Base-by-base conservation (phyloP, 2,888 invertebrate genomes). In the Anoplius nigerrimus region DNA sequence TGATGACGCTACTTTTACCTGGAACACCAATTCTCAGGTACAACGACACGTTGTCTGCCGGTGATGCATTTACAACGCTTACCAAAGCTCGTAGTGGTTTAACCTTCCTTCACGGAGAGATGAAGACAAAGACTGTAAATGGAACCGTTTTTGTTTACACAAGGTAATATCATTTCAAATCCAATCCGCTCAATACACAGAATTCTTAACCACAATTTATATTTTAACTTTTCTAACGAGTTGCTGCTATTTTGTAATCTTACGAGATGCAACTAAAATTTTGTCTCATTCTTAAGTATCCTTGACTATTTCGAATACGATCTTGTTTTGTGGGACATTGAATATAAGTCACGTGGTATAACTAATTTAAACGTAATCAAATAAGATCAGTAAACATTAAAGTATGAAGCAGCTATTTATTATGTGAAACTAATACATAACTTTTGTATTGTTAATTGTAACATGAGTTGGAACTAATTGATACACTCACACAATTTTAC, bases 1-100 rank as follows among this genome's bases (percentile, higher is more conserved):
- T 94, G 83, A 91, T 97, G 82, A 91, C 94, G 55, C 90, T 96
- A 85, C 89, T 97, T 64, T 89, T 98, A 73, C 95, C 95, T 0
- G 97, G 97, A 53, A 92, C 94, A 4, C 94, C 96, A 0, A 90
- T 95, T 62, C 73, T 92, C 0, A 76, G 71, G 20, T 34, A 87
- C 11, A 83, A 88, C 0, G 90, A 92, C 65, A 83, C 91, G 0
- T 74, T 82, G 42, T 80, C 82, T 42, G 77, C 81, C 2, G 76
- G 75, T n/a, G 62, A 72, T 0, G 80, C 84, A 42, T 90, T 91
- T 77, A 81, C 86, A 48, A 87, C 86, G 15, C 82, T 92, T 21
- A 78, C 89, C 2, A 87, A 89, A 69, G 86, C 89, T 6, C 87
- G 92, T 34, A 79, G 84, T 0, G 91, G 92, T 67, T 90, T 91